Percentiles rank a stretch among this genome's conserved stretches.
Conservation (phyloP, 1,140 invertebrate genomes). For the Glomeris maerens region DNA sequence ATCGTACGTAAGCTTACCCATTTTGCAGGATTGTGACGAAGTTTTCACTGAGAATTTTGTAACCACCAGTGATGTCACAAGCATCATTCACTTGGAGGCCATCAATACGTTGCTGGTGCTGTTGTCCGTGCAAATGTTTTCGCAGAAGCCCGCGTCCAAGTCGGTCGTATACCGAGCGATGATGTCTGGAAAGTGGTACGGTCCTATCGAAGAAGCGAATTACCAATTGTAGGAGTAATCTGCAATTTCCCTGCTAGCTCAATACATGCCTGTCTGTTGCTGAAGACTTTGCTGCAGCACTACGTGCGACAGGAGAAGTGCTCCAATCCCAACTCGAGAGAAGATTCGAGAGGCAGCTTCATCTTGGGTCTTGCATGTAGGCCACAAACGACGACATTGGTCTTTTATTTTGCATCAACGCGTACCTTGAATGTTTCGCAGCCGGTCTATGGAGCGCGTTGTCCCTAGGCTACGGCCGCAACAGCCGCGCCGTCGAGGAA, state of each 20-base stretch:
- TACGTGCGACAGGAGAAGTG: constrained; percentile 58
- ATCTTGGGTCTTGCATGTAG: constrained; percentile 66
- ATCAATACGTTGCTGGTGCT: constrained; percentile 72
- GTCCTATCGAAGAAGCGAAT: no score
- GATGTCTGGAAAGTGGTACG: constrained; percentile 37
- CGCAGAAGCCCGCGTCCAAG: constrained; percentile 47
- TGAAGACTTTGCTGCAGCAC: constrained; percentile 60
- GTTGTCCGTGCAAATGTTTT: constrained; percentile 75
- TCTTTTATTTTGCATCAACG: not conserved
- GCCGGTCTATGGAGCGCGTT: constrained; percentile 69
- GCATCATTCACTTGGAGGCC: constrained; percentile 72
- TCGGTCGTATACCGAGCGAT: constrained; percentile 43
- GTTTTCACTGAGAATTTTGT: not conserved
- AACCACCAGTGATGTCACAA: constrained; percentile 64
- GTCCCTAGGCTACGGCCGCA: constrained; percentile 42
- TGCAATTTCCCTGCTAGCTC: constrained; percentile 33
- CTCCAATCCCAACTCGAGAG: constrained; percentile 47
- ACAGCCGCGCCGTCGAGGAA: constrained; percentile 34
- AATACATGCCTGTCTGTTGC: constrained; percentile 53
- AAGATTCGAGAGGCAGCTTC: constrained; percentile 52
- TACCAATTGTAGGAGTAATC: no score
- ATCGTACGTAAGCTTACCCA: constrained; percentile 32
- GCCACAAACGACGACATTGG: no score
- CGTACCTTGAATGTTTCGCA: constrained; percentile 22
- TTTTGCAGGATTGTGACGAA: not conserved